Conservation (phyloP, 1,140 invertebrate species). For the Scaptomyza hsui region DNA sequence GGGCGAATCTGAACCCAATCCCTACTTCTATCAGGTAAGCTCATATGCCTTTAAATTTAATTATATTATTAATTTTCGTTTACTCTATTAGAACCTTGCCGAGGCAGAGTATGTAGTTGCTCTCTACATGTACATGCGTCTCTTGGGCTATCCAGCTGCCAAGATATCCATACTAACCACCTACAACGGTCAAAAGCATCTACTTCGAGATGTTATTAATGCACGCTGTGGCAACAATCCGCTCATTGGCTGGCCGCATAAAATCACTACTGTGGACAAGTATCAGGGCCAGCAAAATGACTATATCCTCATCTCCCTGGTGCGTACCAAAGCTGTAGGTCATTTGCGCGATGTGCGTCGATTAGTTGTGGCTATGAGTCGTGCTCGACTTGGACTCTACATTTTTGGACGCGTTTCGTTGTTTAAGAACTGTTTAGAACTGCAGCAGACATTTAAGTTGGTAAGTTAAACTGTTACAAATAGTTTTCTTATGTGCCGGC, state of each 20-base stretch:
- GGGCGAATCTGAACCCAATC: slow-evolving; percentile 98
- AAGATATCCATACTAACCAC: slow-evolving; percentile 99
- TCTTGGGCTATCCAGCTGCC: slow-evolving; percentile 98
- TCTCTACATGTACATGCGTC: slow-evolving; percentile 99
- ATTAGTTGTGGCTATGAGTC: slow-evolving; percentile 98
- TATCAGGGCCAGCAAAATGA: slow-evolving; percentile 99
- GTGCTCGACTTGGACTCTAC: slow-evolving; percentile 98
- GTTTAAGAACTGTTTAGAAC: slow-evolving; percentile 98
- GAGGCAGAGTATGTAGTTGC: slow-evolving; percentile 99
- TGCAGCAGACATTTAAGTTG: slow-evolving; percentile 97
- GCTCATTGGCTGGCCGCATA: slow-evolving; percentile 97
- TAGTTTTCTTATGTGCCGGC: background rate
- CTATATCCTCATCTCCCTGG: slow-evolving; percentile 97
- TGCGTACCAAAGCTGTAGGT: slow-evolving; percentile 97
- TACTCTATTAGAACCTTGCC: slow-evolving; percentile 92
- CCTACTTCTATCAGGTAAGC: slow-evolving; percentile 97
- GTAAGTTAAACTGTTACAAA: slow-evolving; percentile 84
- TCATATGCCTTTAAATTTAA: background rate
- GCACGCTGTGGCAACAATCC: slow-evolving; percentile 97
- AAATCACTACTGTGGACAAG: slow-evolving; percentile 98
- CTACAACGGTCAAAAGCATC: slow-evolving; percentile 99
- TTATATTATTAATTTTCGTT: background rate
- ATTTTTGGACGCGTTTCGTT: slow-evolving; percentile 96
- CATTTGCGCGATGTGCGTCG: slow-evolving; percentile 98
- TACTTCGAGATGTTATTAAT: slow-evolving; percentile 97